Conservation (phyloP, 2,797 vertebrate genomes). For the Acipenser ruthenus region DNA sequence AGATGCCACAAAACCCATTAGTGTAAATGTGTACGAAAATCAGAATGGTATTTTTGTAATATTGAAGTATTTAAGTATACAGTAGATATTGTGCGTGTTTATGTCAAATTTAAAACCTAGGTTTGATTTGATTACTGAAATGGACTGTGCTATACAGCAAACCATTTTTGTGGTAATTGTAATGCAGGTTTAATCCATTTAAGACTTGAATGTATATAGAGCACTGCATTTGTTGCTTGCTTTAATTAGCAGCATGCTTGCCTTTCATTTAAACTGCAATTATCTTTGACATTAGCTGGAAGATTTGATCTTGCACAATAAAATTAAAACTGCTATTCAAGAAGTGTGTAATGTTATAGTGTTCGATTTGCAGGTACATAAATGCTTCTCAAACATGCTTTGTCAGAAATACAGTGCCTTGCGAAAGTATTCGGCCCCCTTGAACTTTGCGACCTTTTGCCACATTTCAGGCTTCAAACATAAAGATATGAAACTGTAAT, state of each 20-base stretch:
- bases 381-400: no score
- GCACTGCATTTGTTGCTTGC: constrained; percentile 36
- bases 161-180: constrained; percentile 26
- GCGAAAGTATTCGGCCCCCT: no score
- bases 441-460: no score
- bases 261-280: constrained; percentile 37
- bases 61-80: constrained; percentile 23
- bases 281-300: constrained; percentile 36
- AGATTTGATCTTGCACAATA: constrained; percentile 47
- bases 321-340: constrained; percentile 27
- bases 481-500: no score
- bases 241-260: constrained; percentile 45
- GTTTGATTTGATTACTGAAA: constrained; percentile 32
- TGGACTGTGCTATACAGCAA: constrained; percentile 38
- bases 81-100: constrained; percentile 32
- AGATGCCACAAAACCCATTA: constrained; percentile 36
- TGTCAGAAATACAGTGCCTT: no score
- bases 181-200: constrained; percentile 30
- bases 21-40: constrained; percentile 48
- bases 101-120: constrained; percentile 39
- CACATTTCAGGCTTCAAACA: no score
- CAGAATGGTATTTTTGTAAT: constrained; percentile 48
- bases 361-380: no score
- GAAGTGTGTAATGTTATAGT: no score
- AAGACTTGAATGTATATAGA: constrained; percentile 69